Conservation (phyloP, 2,797 vertebrate genomes). For the Monodelphis domestica region DNA sequence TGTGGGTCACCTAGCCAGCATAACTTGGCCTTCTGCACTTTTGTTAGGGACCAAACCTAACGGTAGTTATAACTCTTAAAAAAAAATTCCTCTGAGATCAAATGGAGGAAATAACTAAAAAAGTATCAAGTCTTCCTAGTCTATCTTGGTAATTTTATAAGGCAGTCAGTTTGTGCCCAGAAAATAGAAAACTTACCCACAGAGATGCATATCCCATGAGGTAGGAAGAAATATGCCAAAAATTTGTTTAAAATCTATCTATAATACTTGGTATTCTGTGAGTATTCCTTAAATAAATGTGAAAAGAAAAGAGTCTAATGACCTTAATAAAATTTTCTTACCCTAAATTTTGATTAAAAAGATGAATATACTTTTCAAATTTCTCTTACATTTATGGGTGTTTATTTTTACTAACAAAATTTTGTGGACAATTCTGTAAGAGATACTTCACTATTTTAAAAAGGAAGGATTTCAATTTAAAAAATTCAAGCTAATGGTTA, state of each 20-base stretch:
- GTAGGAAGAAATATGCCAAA: not conserved
- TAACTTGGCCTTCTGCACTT: not conserved
- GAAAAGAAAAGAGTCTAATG: slow-evolving; percentile 48
- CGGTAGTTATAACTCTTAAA: not conserved
- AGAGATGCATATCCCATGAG: not conserved
- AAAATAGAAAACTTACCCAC: slow-evolving; percentile 7
- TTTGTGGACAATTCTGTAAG: not conserved
- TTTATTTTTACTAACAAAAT: not conserved
- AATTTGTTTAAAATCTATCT: slow-evolving; percentile 7
- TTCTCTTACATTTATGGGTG: slow-evolving; percentile 16
- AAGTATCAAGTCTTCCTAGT: not conserved
- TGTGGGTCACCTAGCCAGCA: not conserved
- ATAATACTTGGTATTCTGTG: not conserved
- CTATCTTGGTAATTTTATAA: not conserved
- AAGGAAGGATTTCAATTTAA: not conserved
- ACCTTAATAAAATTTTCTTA: slow-evolving; percentile 47
- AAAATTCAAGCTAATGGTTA: not conserved
- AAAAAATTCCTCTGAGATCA: not conserved
- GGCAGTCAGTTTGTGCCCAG: not conserved
- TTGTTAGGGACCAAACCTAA: not conserved
- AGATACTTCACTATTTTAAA: not conserved
- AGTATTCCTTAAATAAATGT: slow-evolving; percentile 31
- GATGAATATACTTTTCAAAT: not conserved
- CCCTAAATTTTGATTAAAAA: slow-evolving; percentile 20
- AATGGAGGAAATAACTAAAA: slow-evolving; percentile 9